Evolutionary conservation across 2,888 invertebrate species (phyloP).

Genomic region (Hypercompe scribonia): DNA sequence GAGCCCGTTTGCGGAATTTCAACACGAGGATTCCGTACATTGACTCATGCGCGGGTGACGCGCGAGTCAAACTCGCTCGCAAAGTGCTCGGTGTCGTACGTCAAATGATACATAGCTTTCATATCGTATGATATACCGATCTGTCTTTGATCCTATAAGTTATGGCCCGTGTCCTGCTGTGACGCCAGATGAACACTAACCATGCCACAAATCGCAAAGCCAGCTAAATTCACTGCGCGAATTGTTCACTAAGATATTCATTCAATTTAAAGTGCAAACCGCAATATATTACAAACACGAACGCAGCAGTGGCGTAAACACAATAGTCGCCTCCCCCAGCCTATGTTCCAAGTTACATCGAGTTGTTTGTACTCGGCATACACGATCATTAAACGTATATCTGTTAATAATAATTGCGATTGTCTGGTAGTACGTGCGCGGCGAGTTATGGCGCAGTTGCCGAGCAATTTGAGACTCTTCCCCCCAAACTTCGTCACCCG

Average conservation of each 20-base stretch:
- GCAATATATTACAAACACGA: slow-evolving; percentile 68
- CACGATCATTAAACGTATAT: slow-evolving; percentile 82
- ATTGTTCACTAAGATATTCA: too few species aligned
- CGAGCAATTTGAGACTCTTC: slow-evolving; percentile 62
- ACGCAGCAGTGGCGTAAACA: slow-evolving; percentile 62
- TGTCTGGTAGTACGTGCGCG: slow-evolving; percentile 83
- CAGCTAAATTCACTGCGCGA: slow-evolving; percentile 71
- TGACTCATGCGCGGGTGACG: slow-evolving; percentile 50
- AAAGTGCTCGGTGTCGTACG: slow-evolving; percentile 53
- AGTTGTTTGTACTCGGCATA: slow-evolving; percentile 65
- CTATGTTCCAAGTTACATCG: slow-evolving; percentile 62
- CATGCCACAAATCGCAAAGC: slow-evolving; percentile 79
- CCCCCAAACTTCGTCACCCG: slow-evolving; percentile 54
- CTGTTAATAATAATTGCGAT: slow-evolving; percentile 85
- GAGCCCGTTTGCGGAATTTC: slow-evolving; percentile 55
- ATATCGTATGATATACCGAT: slow-evolving; percentile 49
- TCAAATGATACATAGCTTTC: slow-evolving; percentile 62
- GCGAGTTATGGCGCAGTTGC: slow-evolving; percentile 82
- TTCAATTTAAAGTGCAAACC: slow-evolving; percentile 70
- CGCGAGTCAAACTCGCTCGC: slow-evolving; percentile 47
- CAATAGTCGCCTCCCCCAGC: slow-evolving; percentile 65
- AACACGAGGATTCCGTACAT: slow-evolving; percentile 49
- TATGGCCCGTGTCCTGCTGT: slow-evolving; percentile 64
- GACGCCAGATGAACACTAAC: slow-evolving; percentile 76
- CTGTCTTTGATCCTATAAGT: slow-evolving; percentile 74